Conservation (phyloP, 2,888 invertebrate species). For the Chrysolina haemoptera region DNA sequence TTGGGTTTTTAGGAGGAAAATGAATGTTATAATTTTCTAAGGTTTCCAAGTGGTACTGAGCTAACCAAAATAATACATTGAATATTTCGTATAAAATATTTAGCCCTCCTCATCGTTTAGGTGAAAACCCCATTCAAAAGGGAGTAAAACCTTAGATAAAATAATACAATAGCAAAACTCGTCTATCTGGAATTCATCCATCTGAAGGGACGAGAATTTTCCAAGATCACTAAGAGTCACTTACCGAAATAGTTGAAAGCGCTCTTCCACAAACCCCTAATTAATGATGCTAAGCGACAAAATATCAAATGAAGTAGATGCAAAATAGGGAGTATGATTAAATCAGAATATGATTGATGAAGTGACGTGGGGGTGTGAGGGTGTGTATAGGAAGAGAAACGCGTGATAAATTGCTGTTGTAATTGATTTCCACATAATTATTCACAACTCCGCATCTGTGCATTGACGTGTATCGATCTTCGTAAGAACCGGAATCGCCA, state of each 20-base stretch:
- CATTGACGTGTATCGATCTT: constrained; percentile 66
- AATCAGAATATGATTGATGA: constrained; percentile 66
- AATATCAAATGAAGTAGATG: constrained; percentile 58
- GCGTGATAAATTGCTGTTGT: constrained; percentile 69
- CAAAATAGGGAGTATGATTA: constrained; percentile 62
- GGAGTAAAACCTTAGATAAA: too few species aligned
- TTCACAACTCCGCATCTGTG: constrained; percentile 69
- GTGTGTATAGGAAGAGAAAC: constrained; percentile 56
- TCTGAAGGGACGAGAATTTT: background rate
- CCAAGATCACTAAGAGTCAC: background rate
- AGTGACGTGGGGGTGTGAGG: constrained; percentile 54
- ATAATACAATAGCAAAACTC: too few species aligned
- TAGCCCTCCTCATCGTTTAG: too few species aligned
- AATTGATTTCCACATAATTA: constrained; percentile 70
- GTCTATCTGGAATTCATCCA: too few species aligned
- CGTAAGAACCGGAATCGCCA: background rate
- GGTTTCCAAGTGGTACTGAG: too few species aligned
- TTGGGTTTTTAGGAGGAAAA: too few species aligned
- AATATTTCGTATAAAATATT: too few species aligned
- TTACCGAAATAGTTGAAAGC: constrained; percentile 7
- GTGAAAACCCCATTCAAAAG: too few species aligned
- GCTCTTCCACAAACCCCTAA: constrained; percentile 31
- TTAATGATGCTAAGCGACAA: constrained; percentile 51
- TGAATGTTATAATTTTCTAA: too few species aligned
- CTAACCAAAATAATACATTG: too few species aligned